Conservation (phyloP, 1,140 invertebrate species). For the Bombus vancouverensis region DNA sequence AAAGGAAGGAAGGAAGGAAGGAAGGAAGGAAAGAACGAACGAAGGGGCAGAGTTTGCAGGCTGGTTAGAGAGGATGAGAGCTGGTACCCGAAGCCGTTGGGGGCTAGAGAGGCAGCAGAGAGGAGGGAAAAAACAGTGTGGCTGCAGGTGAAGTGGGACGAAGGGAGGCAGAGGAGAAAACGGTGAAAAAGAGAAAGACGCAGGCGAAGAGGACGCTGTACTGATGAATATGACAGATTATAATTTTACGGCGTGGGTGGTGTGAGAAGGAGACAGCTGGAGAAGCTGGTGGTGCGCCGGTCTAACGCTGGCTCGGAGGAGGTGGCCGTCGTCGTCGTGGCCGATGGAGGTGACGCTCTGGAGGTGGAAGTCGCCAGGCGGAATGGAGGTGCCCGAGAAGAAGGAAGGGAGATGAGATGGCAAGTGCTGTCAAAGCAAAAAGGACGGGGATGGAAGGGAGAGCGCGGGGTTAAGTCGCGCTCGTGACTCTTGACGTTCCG, state of each 20-base stretch:
- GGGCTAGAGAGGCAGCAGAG: not conserved
- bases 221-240: constrained; percentile 75
- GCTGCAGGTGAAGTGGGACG: not conserved
- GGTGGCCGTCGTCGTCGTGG: constrained; percentile 38
- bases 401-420: constrained; percentile 51
- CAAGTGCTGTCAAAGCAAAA: constrained; percentile 68
- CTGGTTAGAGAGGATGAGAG: not conserved
- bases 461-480: constrained; percentile 43
- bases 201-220: constrained; percentile 42
- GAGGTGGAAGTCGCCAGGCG: constrained; percentile 35
- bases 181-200: not conserved
- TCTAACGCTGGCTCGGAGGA: constrained; percentile 15
- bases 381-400: constrained; percentile 24
- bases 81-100: not conserved
- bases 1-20: not conserved
- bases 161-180: not conserved
- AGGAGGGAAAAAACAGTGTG: not conserved
- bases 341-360: constrained; percentile 38
- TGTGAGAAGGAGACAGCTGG: constrained; percentile 13
- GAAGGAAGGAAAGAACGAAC: not conserved
- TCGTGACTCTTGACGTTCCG: constrained; percentile 47
- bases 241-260: constrained; percentile 64
- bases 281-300: constrained; percentile 44
- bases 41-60: not conserved
- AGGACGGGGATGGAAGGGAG: constrained; percentile 30